These are phyloP conservation scores for Hermetia illucens DNA, from an alignment of 1,140 invertebrate species.

Conservation along the genomic window DNA sequence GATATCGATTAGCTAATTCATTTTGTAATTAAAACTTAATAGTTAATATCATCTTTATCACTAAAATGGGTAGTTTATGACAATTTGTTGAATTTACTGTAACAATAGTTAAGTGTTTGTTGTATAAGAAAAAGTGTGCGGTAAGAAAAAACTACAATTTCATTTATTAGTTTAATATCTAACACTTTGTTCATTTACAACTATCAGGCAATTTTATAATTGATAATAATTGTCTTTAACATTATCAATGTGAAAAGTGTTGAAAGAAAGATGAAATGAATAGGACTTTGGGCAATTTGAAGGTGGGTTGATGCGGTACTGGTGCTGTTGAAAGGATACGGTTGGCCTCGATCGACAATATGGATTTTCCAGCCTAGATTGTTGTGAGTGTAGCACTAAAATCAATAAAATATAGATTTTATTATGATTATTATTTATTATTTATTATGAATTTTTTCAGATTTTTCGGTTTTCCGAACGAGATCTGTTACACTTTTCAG, in stretches of 20 bases:
- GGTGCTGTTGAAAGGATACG: constrained; percentile 4
- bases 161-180: not conserved
- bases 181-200: constrained; percentile 2
- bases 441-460: constrained; percentile 1
- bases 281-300: not conserved
- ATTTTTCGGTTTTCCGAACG: no score
- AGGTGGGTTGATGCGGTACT: constrained; percentile 2
- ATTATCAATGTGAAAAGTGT: constrained; percentile 19
- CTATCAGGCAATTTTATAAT: constrained; percentile 21
- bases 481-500: no score
- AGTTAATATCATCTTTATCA: not conserved
- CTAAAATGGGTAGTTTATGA: not conserved
- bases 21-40: not conserved
- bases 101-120: not conserved
- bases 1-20: not conserved
- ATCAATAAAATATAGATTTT: constrained; percentile 11
- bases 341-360: constrained; percentile 55
- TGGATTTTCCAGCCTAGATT: constrained; percentile 90
- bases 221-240: constrained; percentile 5
- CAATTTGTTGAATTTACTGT: not conserved
- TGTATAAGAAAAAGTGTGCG: not conserved
- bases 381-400: constrained; percentile 80
- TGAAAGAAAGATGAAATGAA: constrained; percentile 8
- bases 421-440: not conserved
- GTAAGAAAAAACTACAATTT: not conserved